Conservation (phyloP, 2,113 vertebrate species). For the Oceanodroma tethys region DNA sequence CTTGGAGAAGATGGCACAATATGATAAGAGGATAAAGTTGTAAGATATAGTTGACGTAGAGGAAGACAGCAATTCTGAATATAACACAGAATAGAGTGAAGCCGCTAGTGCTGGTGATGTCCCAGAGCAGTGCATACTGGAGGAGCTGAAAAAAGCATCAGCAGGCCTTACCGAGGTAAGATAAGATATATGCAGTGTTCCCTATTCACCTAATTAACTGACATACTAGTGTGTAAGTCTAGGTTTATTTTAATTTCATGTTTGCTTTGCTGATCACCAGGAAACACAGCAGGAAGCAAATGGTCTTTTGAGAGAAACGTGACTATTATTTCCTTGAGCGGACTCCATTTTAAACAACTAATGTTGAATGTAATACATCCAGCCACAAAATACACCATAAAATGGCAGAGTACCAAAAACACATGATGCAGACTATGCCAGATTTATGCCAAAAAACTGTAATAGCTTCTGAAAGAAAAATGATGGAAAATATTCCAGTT, state of each 20-base stretch:
- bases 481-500: not conserved
- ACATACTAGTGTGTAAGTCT: not conserved
- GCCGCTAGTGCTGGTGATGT: not conserved
- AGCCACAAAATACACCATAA: not conserved
- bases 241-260: conserved; percentile 15
- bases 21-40: not conserved
- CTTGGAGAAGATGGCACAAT: not conserved
- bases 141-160: not conserved
- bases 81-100: not conserved
- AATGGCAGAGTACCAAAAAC: conserved; percentile 1
- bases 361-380: not conserved
- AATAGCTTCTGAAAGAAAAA: conserved; percentile 33
- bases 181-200: not conserved
- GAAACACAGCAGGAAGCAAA: conserved; percentile 9
- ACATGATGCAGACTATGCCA: not conserved
- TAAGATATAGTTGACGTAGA: not conserved
- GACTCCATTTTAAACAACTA: conserved; percentile 14
- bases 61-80: not conserved
- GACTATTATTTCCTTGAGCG: not conserved
- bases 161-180: not conserved
- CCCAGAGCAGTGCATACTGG: not conserved
- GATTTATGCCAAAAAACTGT: not conserved
- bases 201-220: not conserved
- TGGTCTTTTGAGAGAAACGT: not conserved
- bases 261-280: conserved; percentile 29